Percentiles rank a stretch among this genome's conserved stretches.
Evolutionary conservation across 2,888 invertebrate genomes (phyloP).

Genomic region (Trachelus stipa): DNA sequence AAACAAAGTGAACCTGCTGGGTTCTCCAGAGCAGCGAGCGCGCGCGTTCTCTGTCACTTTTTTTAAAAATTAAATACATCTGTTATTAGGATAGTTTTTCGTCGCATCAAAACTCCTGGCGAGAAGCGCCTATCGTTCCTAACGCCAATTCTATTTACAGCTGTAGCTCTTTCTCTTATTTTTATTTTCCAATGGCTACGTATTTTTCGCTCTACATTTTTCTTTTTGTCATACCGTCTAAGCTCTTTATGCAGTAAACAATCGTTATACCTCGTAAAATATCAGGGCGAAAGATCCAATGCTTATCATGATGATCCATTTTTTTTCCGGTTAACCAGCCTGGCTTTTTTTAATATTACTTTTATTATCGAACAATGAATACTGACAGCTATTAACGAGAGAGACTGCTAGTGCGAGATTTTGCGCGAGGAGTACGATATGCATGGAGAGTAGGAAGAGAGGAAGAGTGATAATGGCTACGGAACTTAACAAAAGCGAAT

Average conservation of each 20-base stretch:
- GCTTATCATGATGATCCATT: neutral
- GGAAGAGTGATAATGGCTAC: slow-evolving; percentile 21
- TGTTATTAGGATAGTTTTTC: neutral
- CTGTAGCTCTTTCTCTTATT: neutral
- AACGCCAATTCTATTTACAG: neutral
- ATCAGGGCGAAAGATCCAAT: neutral
- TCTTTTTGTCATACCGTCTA: neutral
- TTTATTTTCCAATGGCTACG: neutral
- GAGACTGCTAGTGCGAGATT: neutral
- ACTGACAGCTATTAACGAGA: neutral
- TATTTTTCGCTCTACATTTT: neutral
- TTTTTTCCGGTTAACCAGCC: neutral
- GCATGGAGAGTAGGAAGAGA: slow-evolving; percentile 15
- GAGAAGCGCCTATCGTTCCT: neutral
- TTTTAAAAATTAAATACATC: neutral
- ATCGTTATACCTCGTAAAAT: neutral
- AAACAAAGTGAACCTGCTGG: neutral
- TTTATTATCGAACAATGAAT: neutral
- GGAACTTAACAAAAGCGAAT: neutral
- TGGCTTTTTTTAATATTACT: neutral
- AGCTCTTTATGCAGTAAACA: neutral
- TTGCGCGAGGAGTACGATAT: neutral
- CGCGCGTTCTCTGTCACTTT: neutral
- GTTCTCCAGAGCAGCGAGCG: neutral
- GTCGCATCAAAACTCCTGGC: neutral